Conservation (phyloP, 1,140 invertebrate genomes). For the Sycophaga agraensis region DNA sequence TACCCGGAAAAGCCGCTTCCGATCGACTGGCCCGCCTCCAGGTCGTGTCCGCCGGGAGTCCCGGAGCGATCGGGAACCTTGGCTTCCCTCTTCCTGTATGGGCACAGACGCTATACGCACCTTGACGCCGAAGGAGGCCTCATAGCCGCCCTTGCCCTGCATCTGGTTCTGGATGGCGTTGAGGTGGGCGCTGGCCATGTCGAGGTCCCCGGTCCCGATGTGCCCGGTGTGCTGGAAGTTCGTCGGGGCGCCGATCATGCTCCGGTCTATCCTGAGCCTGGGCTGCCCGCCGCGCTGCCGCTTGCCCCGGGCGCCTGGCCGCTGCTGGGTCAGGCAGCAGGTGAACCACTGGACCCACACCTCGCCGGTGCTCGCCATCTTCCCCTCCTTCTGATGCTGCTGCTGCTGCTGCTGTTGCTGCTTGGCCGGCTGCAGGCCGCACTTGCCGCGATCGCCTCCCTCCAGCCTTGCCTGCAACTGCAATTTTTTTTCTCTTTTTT, state of each 20-base stretch:
- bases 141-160: constrained; percentile 86
- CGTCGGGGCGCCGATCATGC: constrained; percentile 89
- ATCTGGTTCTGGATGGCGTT: constrained; percentile 81
- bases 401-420: constrained; percentile 10
- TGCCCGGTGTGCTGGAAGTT: constrained; percentile 92
- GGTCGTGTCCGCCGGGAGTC: no score
- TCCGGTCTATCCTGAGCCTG: constrained; percentile 80
- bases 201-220: constrained; percentile 84
- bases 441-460: no score
- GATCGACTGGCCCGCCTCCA: no score
- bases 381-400: constrained; percentile 30
- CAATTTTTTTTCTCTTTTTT: no score
- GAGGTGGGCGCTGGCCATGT: constrained; percentile 72
- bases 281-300: constrained; percentile 56
- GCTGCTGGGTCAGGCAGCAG: constrained; percentile 75
- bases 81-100: no score
- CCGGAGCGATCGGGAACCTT: no score
- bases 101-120: no score
- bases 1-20: no score
- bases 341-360: constrained; percentile 85
- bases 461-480: no score
- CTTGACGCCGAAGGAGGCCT: constrained; percentile 66
- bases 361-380: constrained; percentile 71
- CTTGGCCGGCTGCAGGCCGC: neutral
- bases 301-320: constrained; percentile 64